Conservation (phyloP, 2,797 vertebrate species). For the Aldrovandia affinis region DNA sequence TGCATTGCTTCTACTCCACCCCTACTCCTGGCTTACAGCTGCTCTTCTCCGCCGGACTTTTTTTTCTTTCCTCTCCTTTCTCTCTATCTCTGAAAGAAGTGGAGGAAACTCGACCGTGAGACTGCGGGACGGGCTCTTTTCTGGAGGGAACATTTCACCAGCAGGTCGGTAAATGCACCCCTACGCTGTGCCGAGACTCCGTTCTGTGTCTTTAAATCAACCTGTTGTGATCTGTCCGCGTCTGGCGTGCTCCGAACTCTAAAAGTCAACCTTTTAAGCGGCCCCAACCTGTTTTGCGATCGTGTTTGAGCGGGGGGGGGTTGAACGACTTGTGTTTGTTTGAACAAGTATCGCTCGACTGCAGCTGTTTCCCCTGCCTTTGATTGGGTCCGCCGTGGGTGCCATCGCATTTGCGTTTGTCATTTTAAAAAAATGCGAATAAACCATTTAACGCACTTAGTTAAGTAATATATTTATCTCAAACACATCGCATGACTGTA, state of each 20-base stretch:
- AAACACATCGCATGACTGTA: too few relatives aligned
- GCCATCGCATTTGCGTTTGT: background rate
- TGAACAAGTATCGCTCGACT: background rate
- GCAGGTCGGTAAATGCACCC: background rate
- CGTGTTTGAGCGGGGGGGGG: background rate
- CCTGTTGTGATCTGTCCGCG: slow-evolving; percentile 1
- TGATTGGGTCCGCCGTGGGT: too few relatives aligned
- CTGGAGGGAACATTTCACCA: background rate
- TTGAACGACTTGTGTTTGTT: background rate
- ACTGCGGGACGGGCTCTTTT: background rate
- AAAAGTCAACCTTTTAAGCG: background rate
- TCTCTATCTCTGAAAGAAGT: background rate
- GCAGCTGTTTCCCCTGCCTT: background rate
- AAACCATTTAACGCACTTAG: too few relatives aligned
- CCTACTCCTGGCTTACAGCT: slow-evolving; percentile 19
- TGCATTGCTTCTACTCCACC: background rate
- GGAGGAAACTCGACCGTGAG: background rate
- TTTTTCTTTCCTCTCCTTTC: background rate
- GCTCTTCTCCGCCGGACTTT: background rate
- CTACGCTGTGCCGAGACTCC: background rate
- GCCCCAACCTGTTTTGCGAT: background rate
- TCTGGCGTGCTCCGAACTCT: background rate
- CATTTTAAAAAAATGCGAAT: too few relatives aligned
- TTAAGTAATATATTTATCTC: too few relatives aligned
- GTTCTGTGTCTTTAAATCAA: background rate